Evolutionary conservation across 2,113 vertebrate genomes (phyloP).

Genomic region (Planiliza haematocheilus): DNA sequence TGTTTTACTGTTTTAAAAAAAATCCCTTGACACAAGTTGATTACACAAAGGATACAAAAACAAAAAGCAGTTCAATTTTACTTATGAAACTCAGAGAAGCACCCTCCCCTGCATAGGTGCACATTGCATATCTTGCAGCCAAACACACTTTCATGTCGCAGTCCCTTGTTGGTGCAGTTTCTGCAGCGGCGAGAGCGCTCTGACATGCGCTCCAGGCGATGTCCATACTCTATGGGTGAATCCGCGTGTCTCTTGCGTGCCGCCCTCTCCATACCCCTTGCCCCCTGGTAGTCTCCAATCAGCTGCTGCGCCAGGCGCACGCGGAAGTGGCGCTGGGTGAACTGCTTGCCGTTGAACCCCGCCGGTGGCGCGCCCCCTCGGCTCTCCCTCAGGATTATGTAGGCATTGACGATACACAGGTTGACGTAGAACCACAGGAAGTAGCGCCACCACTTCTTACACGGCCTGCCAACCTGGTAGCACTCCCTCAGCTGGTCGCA

Average conservation of each 20-base stretch:
- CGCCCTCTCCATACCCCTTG: conserved; percentile 85
- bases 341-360: conserved; percentile 85
- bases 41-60: conserved; percentile 74
- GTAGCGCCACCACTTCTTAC: conserved; percentile 88
- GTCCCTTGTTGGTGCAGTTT: conserved; percentile 87
- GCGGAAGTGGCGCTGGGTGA: conserved; percentile 86
- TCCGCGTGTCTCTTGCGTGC: conserved; percentile 85
- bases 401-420: conserved; percentile 86
- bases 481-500: conserved; percentile 86
- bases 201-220: conserved; percentile 87
- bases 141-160: conserved; percentile 86
- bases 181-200: conserved; percentile 86
- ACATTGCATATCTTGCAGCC: conserved; percentile 89
- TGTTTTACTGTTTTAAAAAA: conserved; percentile 61
- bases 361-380: conserved; percentile 78
- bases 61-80: conserved; percentile 66
- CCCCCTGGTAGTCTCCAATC: conserved; percentile 86
- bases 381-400: conserved; percentile 84
- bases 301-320: conserved; percentile 86
- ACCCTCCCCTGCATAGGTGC: conserved; percentile 86
- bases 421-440: conserved; percentile 89
- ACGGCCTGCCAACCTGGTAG: conserved; percentile 86
- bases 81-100: conserved; percentile 89
- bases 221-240: conserved; percentile 87
- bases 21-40: conserved; percentile 70